phyloP scores from a whole-genome alignment of 2,113 vertebrate species.

The Lucifuga dentata region DNA sequence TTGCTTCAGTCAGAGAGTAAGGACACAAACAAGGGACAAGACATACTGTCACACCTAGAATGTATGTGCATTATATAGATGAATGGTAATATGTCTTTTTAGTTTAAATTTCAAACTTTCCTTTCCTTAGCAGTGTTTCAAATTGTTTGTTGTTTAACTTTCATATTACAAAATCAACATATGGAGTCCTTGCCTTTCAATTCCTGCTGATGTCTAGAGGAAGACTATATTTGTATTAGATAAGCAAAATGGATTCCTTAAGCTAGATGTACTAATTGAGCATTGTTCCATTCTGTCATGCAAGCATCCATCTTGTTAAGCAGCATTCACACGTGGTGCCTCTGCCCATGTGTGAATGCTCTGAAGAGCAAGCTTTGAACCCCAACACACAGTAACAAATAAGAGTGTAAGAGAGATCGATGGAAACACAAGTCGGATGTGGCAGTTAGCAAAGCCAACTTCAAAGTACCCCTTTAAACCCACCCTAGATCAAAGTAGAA shows the following conservation, averaged over 20 bases:
- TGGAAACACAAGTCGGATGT: constrained; percentile 82
- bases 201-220: constrained; percentile 22
- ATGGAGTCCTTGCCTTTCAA: neutral
- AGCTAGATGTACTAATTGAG: constrained; percentile 26
- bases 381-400: constrained; percentile 76
- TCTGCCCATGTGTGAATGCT: constrained; percentile 51
- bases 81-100: constrained; percentile 7
- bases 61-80: neutral
- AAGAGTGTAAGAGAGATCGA: constrained; percentile 77
- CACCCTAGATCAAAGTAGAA: constrained; percentile 81
- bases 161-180: constrained; percentile 20
- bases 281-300: constrained; percentile 30
- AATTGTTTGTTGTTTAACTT: constrained; percentile 23
- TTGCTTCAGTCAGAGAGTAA: constrained; percentile 10
- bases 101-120: neutral
- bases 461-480: constrained; percentile 83
- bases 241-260: constrained; percentile 34
- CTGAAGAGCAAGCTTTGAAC: constrained; percentile 78
- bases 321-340: constrained; percentile 38
- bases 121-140: neutral
- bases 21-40: constrained; percentile 8
- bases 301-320: constrained; percentile 36
- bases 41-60: constrained; percentile 12
- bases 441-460: constrained; percentile 81
- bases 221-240: constrained; percentile 21